Evolutionary conservation across 2,113 vertebrate genomes (phyloP).

Genomic region (Pica pica): DNA sequence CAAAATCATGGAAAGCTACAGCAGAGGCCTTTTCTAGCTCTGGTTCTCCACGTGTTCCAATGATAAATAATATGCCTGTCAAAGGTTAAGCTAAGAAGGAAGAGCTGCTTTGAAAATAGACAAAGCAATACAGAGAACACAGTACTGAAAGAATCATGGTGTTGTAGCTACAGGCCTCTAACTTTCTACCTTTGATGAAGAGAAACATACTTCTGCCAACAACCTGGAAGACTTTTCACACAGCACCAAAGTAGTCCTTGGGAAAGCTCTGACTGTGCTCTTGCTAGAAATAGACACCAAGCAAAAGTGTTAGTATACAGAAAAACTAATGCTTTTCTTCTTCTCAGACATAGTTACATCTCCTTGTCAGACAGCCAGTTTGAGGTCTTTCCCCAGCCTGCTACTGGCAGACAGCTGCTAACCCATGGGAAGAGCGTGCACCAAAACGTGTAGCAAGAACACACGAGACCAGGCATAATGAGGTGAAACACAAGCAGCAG

Average conservation of each 20-base stretch:
- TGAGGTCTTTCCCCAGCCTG: neutral
- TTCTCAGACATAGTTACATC: neutral
- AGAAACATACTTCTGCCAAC: neutral
- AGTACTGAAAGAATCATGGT: neutral
- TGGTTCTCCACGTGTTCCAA: neutral
- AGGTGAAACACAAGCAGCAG: neutral
- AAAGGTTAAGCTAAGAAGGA: neutral
- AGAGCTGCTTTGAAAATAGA: neutral
- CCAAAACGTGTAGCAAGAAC: neutral
- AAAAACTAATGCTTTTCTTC: neutral
- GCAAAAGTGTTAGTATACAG: neutral
- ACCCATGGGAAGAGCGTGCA: fast-evolving
- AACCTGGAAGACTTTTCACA: neutral
- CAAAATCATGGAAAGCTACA: neutral
- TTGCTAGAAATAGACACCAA: slow-evolving; percentile 40
- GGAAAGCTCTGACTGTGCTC: slow-evolving; percentile 1
- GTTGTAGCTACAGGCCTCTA: neutral
- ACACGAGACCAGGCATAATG: fast-evolving
- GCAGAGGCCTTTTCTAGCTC: neutral
- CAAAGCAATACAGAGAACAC: neutral
- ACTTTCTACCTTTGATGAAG: slow-evolving; percentile 9
- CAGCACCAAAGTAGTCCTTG: neutral
- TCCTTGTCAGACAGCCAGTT: neutral
- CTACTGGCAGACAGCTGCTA: neutral
- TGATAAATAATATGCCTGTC: neutral